Evolutionary conservation across 2,888 invertebrate species (phyloP).

Genomic region (Drosophila imparisetae): DNA sequence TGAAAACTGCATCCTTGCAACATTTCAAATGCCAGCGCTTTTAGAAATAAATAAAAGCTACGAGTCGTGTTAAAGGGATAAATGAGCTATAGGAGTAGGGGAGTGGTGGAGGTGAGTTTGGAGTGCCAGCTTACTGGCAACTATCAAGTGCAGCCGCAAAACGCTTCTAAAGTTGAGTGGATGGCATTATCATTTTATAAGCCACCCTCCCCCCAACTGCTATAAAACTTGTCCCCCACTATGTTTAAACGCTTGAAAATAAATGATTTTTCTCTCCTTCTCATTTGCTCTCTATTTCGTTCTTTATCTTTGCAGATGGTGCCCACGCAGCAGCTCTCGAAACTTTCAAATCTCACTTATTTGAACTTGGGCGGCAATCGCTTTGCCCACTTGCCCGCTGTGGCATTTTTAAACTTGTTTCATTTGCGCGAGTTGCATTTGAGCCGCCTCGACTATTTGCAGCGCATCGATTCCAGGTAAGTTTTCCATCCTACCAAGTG

Average conservation of each 20-base stretch:
- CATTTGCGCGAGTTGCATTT: constrained; percentile 91
- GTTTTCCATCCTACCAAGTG: constrained; percentile 49
- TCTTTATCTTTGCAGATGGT: constrained; percentile 85
- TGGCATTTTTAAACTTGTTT: constrained; percentile 93
- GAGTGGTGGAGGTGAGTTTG: neutral
- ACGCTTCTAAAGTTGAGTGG: constrained; percentile 70
- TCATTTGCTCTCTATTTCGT: neutral
- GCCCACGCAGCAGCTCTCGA: constrained; percentile 91
- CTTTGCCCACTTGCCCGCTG: constrained; percentile 89
- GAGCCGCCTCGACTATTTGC: constrained; percentile 88
- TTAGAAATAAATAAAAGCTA: constrained; percentile 51
- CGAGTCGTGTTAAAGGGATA: constrained; percentile 15
- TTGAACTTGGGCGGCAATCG: constrained; percentile 92
- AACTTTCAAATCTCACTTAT: constrained; percentile 90
- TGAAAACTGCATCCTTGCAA: neutral
- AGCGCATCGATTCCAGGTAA: constrained; percentile 88
- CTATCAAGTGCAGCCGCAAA: constrained; percentile 64
- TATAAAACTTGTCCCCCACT: constrained; percentile 42
- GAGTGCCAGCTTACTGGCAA: constrained; percentile 26
- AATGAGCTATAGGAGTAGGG: neutral
- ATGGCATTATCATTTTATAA: constrained; percentile 68
- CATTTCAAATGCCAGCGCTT: constrained; percentile 35
- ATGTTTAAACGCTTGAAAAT: constrained; percentile 56
- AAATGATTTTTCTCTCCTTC: constrained; percentile 36
- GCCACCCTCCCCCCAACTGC: neutral